Conservation (phyloP, 1,140 invertebrate species). For the Vanessa tameamea region DNA sequence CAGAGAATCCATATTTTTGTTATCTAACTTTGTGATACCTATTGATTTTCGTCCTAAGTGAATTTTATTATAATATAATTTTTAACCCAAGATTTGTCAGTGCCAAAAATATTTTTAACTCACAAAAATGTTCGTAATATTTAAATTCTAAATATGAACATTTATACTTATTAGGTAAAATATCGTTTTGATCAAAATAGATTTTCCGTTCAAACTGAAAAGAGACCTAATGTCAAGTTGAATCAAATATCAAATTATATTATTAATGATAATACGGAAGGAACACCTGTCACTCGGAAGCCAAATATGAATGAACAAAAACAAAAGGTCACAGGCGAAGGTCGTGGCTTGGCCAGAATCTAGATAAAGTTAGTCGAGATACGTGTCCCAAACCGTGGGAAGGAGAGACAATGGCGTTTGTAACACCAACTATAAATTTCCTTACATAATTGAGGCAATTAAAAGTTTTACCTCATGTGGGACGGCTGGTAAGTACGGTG, state of each 20-base stretch:
- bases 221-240: no score
- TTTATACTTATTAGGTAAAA: no score
- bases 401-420: slow-evolving; percentile 19
- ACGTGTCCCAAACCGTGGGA: slow-evolving; percentile 61
- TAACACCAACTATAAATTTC: slow-evolving; percentile 12
- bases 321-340: slow-evolving; percentile 46
- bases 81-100: no score
- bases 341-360: slow-evolving; percentile 49
- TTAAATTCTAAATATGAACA: no score
- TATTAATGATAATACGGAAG: slow-evolving; percentile 20
- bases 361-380: slow-evolving; percentile 49
- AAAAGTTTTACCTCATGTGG: slow-evolving; percentile 1
- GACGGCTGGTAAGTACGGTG: not conserved
- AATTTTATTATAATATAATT: not conserved
- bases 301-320: slow-evolving; percentile 27
- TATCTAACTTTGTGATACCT: not conserved
- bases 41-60: not conserved
- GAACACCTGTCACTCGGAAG: slow-evolving; percentile 30
- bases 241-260: not conserved
- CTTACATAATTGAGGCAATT: slow-evolving; percentile 29
- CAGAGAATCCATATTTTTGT: slow-evolving; percentile 1
- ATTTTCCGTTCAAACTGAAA: no score
- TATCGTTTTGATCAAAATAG: no score
- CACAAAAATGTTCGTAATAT: no score
- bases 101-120: no score